Base-by-base conservation (phyloP, 2,888 invertebrate species). In the Stenoptilia bipunctidactyla region DNA sequence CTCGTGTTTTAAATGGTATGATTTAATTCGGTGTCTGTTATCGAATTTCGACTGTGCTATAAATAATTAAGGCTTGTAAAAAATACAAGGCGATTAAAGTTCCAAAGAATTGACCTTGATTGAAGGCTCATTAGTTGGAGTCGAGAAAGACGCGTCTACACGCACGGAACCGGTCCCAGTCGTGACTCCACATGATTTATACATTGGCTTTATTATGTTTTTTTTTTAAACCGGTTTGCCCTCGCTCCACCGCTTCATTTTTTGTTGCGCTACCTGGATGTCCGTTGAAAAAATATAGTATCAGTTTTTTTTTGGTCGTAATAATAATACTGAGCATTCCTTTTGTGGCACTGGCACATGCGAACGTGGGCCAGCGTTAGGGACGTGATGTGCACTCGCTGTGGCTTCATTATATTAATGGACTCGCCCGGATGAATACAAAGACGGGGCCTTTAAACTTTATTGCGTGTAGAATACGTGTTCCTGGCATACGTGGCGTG, bases 381-480 rank as follows among this genome's bases (percentile, higher is more conserved):
- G 56, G 59, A 79, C 77, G 77, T 82, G 80, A 77, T 66, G 66
- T 58, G 75, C 64, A 62, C 64, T 63, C 66, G 64, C 61, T 71
- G 77, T 72, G 66, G 75, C 72, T 76, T 75, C 75, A 77, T 82
- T 80, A 76, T 72, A 75, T 77, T 82, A 79, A 80, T 82, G 77
- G 72, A 68, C 63, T 64, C 62, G 58, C 64, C 73, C 71, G 72
- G 74, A 69, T 76, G 79, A 77, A 79, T 77, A 76, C 75, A 73
- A 77, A 79, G 71, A 68, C 61, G 66, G 60, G 62, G 67, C 64
- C 65, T 73, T 73, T 71, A 69, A 71, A 73, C 69, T 73, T 69
- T 66, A 65, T 68, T 63, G 66, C 64, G 58, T 66, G 66, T 64
- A 56, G 61, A 59, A 58, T 61, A 66, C 66, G 58, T 64, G 65